Percentiles rank a stretch among this genome's conserved stretches.
Evolutionary conservation across 2,797 vertebrate species (phyloP).

Genomic region (Fistularia commersonii): DNA sequence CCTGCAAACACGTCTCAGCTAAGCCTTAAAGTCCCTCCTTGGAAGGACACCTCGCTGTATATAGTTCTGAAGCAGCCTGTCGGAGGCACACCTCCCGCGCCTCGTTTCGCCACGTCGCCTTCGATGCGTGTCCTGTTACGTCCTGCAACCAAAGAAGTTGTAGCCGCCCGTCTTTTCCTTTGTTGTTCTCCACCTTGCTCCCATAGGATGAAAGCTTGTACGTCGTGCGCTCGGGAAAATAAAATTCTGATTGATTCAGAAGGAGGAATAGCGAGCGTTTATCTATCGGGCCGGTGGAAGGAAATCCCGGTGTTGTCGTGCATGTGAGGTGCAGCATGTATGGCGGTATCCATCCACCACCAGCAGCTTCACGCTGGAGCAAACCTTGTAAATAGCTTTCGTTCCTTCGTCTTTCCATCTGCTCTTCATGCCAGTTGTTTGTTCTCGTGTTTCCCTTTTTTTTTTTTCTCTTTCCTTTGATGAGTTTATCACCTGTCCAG

Average conservation of each 20-base stretch:
- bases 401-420: constrained; percentile 26
- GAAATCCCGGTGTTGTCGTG: not conserved
- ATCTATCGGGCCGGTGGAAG: no score
- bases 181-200: not conserved
- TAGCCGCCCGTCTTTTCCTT: constrained; percentile 28
- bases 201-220: not conserved
- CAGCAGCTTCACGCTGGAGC: constrained; percentile 41
- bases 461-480: constrained; percentile 39
- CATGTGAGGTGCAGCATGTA: constrained; percentile 25
- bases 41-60: constrained; percentile 45
- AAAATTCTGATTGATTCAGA: constrained; percentile 21
- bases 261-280: not conserved
- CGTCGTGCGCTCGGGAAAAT: constrained; percentile 8
- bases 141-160: constrained; percentile 73
- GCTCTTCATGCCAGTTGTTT: constrained; percentile 34
- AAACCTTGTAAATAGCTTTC: constrained; percentile 62
- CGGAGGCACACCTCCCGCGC: no score
- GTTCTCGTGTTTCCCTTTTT: constrained; percentile 24
- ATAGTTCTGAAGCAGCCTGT: constrained; percentile 21
- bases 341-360: not conserved
- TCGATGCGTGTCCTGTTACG: constrained; percentile 21
- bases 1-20: constrained; percentile 53
- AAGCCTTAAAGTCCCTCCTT: constrained; percentile 50
- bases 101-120: no score
- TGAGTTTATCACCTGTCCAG: constrained; percentile 55